phyloP scores from a whole-genome alignment of 2,113 vertebrate species.

The Seriola quinqueradiata region DNA sequence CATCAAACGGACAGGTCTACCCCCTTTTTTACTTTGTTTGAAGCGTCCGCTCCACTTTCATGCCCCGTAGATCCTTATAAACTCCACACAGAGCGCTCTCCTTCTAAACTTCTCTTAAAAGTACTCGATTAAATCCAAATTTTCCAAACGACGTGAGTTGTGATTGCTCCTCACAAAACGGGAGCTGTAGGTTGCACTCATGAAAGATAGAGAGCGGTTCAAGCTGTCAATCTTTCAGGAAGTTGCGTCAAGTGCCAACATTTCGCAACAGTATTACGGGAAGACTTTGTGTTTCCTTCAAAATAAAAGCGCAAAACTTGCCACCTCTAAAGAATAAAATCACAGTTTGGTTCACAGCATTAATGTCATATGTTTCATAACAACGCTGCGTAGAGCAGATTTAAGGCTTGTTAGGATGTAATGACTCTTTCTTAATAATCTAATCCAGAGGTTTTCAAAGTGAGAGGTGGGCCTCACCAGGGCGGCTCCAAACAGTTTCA shows the following conservation, averaged over 20 bases:
- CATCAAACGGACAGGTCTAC: slow-evolving; percentile 78
- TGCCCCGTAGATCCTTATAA: slow-evolving; percentile 7
- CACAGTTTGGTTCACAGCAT: neutral
- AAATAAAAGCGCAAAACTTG: slow-evolving; percentile 46
- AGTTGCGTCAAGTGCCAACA: slow-evolving; percentile 25
- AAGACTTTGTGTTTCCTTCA: neutral
- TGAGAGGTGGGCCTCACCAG: too few species aligned
- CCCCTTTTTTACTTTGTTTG: slow-evolving; percentile 66
- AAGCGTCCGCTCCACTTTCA: slow-evolving; percentile 57
- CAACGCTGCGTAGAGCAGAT: neutral
- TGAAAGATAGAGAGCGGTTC: slow-evolving; percentile 15
- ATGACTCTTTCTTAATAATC: neutral
- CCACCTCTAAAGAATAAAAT: neutral
- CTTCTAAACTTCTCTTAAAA: slow-evolving; percentile 18
- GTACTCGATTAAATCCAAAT: slow-evolving; percentile 30
- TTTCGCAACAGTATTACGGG: neutral
- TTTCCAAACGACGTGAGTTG: neutral
- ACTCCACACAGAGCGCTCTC: neutral
- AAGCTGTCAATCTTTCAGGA: slow-evolving; percentile 83
- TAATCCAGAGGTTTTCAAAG: neutral
- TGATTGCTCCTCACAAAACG: slow-evolving; percentile 31
- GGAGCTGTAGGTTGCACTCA: slow-evolving; percentile 22
- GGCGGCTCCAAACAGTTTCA: too few species aligned
- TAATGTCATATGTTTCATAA: neutral
- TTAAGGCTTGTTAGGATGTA: too few species aligned